A percentile compares a stretch with the other conserved stretches of the same genome.
These are phyloP conservation scores for Drosophila setifemur DNA, from an alignment of 1,140 invertebrate species.

Conservation along the genomic window DNA sequence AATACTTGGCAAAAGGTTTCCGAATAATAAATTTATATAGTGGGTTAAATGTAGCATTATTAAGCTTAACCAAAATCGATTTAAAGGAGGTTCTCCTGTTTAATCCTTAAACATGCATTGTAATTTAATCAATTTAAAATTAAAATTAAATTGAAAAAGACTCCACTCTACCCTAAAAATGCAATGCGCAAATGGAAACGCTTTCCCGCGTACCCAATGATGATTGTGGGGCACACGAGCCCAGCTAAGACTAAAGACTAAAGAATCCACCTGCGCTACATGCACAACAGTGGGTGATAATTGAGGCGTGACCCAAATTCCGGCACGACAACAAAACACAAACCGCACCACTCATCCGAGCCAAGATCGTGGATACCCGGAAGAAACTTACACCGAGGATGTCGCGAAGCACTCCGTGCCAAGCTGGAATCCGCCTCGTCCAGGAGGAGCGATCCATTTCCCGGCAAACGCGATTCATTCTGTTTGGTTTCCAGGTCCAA, in stretches of 20 bases:
- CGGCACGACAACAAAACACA: constrained; percentile 55
- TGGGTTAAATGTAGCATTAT: too few relatives aligned
- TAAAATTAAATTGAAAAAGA: too few relatives aligned
- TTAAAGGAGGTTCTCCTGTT: too few relatives aligned
- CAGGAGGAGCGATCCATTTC: constrained; percentile 10
- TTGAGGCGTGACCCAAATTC: constrained; percentile 75
- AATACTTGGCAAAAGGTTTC: too few relatives aligned
- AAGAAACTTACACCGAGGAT: constrained; percentile 71
- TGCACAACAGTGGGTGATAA: constrained; percentile 67
- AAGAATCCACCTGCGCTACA: constrained; percentile 62
- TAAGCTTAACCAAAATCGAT: too few relatives aligned
- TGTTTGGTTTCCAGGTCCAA: not conserved
- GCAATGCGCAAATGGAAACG: constrained; percentile 28
- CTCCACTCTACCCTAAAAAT: not conserved
- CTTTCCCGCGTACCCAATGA: constrained; percentile 19
- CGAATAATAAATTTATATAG: too few relatives aligned
- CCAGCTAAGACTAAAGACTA: constrained; percentile 72
- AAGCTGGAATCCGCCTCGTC: not conserved
- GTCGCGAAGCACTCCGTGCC: constrained; percentile 44
- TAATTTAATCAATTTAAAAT: too few relatives aligned
- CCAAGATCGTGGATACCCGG: not conserved
- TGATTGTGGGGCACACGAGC: constrained; percentile 17
- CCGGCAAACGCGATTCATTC: not conserved
- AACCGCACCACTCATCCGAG: constrained; percentile 39
- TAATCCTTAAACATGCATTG: too few relatives aligned